Percentiles rank a stretch among this genome's conserved stretches.
These are phyloP conservation scores for Xenentodon cancila DNA, from an alignment of 2,797 vertebrate species.

Conservation along the genomic window DNA sequence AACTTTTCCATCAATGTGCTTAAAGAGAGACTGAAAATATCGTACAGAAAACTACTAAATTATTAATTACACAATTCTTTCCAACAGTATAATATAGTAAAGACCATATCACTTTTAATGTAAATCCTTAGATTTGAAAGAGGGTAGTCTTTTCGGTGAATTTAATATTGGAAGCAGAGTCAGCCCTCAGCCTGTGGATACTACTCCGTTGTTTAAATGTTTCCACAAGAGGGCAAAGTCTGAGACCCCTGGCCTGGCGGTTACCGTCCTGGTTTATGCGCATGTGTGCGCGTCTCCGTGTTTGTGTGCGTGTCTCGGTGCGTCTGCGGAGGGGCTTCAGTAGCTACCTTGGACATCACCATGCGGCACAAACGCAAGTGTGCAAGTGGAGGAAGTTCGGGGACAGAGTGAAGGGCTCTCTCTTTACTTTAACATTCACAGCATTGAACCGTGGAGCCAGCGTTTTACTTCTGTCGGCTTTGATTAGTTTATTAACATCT, in stretches of 20 bases:
- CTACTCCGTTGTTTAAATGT: not conserved
- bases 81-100: no score
- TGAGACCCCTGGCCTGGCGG: conserved; percentile 1
- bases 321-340: conserved; percentile 34
- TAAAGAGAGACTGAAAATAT: no score
- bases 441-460: not conserved
- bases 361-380: conserved; percentile 27
- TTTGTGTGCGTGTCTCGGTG: conserved; percentile 4
- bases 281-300: not conserved
- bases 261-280: not conserved
- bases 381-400: conserved; percentile 28
- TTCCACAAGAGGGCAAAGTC: conserved; percentile 16
- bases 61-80: no score
- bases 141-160: no score
- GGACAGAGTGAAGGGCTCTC: not conserved
- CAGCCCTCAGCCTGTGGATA: no score
- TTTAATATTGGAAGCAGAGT: no score
- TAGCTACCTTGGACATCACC: conserved; percentile 55
- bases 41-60: no score
- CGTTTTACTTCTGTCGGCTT: not conserved
- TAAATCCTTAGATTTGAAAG: no score
- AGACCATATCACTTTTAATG: no score
- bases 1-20: no score
- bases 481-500: not conserved
- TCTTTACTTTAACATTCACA: not conserved